Percentiles rank a stretch among this genome's conserved stretches.
Evolutionary conservation across 1,140 invertebrate species (phyloP).

Genomic region (Chelonus insularis): DNA sequence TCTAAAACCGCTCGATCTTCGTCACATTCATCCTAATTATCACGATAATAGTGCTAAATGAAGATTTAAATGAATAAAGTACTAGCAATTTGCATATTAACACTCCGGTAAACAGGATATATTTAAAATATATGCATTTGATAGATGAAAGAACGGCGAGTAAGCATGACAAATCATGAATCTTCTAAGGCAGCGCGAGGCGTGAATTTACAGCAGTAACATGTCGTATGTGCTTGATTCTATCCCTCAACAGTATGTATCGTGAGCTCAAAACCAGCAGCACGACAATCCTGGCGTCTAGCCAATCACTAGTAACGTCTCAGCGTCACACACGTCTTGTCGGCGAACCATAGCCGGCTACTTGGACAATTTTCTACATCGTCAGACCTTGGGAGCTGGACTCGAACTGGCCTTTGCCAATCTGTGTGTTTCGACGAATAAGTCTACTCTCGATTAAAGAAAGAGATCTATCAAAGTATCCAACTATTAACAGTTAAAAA

Average conservation of each 20-base stretch:
- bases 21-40: too few species aligned
- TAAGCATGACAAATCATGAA: too few species aligned
- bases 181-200: too few species aligned
- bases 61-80: too few species aligned
- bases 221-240: not conserved
- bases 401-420: slow-evolving; percentile 10
- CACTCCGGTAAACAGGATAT: too few species aligned
- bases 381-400: slow-evolving; percentile 19
- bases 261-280: not conserved
- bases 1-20: too few species aligned
- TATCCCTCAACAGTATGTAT: not conserved
- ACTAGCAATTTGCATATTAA: too few species aligned
- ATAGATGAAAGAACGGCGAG: too few species aligned
- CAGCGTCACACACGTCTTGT: slow-evolving; percentile 8
- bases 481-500: not conserved
- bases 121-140: too few species aligned
- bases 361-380: slow-evolving; percentile 17
- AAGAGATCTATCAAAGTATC: too few species aligned
- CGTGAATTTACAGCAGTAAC: not conserved
- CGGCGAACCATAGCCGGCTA: slow-evolving; percentile 15
- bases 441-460: not conserved
- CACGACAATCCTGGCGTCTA: slow-evolving; percentile 11
- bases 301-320: slow-evolving; percentile 8
- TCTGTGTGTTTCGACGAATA: slow-evolving; percentile 3
- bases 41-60: too few species aligned